Base-by-base conservation (phyloP, 2,797 vertebrate species). In the Lateolabrax maculatus region DNA sequence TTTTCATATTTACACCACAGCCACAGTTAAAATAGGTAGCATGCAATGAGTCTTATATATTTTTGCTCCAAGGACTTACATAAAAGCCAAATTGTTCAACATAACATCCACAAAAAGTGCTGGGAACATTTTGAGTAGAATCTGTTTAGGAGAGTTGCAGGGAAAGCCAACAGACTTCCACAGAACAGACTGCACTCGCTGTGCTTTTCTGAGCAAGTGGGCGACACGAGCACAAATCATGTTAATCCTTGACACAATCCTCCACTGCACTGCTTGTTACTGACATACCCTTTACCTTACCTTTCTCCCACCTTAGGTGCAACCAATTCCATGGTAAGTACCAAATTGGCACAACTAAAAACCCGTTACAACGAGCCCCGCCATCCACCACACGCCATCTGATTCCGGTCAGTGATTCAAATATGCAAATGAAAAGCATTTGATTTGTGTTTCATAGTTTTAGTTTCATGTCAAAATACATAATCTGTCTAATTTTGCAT, bases 181-280 rank as follows among this genome's bases (percentile, higher is more conserved):
- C 29, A 11, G 8, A 49, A 21, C 9, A 65, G 61, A 34, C 48
- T 29, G 0, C 44, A 71, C 5, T 23, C 43, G 55, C 46, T 15
- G 3, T 9, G 37, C 29, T 72, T 66, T 36, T 37, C 48, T 58
- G 51, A 71, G 62, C 62, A 55, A 75, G 31, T 46, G 67, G 60
- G 29, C 21, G 21, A 73, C 19, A 57, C 18, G 3, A 71, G 65
- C 36, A 67, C 76, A 69, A 51, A 71, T 51, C 3, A 11, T 63
- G 44, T 41, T 72, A 84, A 85, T 79, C 78, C 71, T 23, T 55
- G 69, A 79, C 43, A 70, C 55, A 75, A 62, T 52, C 64, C 67
- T 75, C 62, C 44, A 48, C 43, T 27, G 43, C 69, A 19, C 71
- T 51, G 75, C 27, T 52, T 71, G 72, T 71, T 68, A 41, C 53